Evolutionary conservation across 1,140 invertebrate species (phyloP).

Genomic region (Geopemphigus sp.): DNA sequence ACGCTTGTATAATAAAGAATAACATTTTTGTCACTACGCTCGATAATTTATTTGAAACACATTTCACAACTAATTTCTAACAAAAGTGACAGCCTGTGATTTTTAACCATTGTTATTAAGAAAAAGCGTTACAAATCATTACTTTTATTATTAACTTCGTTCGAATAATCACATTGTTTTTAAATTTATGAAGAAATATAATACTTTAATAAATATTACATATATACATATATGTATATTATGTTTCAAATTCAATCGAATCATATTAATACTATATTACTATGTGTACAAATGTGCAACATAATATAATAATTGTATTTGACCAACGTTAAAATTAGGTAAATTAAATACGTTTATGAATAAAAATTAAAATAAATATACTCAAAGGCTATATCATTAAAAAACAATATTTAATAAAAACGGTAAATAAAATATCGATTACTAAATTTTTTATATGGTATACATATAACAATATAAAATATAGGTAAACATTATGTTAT

Average conservation of each 20-base stretch:
- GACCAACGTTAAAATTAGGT: not conserved
- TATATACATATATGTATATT: no score
- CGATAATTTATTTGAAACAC: not conserved
- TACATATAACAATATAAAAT: no score
- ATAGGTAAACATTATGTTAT: no score
- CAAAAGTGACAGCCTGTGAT: not conserved
- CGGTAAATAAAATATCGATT: no score
- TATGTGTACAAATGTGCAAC: no score
- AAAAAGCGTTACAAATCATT: not conserved
- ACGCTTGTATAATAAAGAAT: not conserved
- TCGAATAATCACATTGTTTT: no score
- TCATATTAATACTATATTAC: no score
- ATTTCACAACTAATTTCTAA: not conserved
- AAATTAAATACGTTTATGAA: not conserved
- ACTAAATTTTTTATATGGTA: no score
- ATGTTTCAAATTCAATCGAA: no score
- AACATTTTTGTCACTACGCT: not conserved
- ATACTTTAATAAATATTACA: no score
- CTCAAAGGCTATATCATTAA: not conserved
- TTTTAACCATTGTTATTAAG: not conserved
- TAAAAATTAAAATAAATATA: not conserved
- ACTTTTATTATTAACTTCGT: not conserved
- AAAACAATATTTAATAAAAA: no score
- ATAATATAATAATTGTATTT: not conserved
- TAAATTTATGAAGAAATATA: no score